Evolutionary conservation across 2,797 vertebrate genomes (phyloP).

Genomic region (Euthynnus affinis): DNA sequence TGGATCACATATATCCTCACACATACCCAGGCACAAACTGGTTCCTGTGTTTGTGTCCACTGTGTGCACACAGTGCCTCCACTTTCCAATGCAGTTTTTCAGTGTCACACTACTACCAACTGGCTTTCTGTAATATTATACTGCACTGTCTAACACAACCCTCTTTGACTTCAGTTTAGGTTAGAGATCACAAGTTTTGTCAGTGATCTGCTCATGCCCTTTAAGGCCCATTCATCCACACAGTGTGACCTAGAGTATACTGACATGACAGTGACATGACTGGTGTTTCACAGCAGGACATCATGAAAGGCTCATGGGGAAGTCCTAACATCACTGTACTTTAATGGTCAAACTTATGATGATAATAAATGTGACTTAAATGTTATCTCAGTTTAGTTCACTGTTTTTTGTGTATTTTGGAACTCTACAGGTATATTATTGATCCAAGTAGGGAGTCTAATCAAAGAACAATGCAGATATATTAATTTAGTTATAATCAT

Average conservation of each 20-base stretch:
- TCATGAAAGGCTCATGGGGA: conserved; percentile 17
- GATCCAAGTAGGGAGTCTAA: not conserved
- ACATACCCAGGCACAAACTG: conserved; percentile 34
- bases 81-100: conserved; percentile 5
- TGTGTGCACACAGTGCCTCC: not conserved
- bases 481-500: not conserved
- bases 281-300: conserved; percentile 60
- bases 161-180: conserved; percentile 53
- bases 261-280: conserved; percentile 59
- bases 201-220: conserved; percentile 72
- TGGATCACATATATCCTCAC: conserved; percentile 36
- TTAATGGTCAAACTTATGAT: conserved; percentile 16
- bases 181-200: conserved; percentile 65
- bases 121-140: conserved; percentile 9
- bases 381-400: conserved; percentile 1
- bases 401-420: not conserved
- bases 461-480: not conserved
- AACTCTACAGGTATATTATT: not conserved
- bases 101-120: conserved; percentile 7
- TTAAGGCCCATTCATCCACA: conserved; percentile 59
- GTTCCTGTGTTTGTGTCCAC: conserved; percentile 28
- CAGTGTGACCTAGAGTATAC: conserved; percentile 57
- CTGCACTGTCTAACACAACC: conserved; percentile 24
- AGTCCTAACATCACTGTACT: conserved; percentile 31
- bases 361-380: not conserved